Evolutionary conservation across 2,888 invertebrate genomes (phyloP).

Genomic region (Lepidonotus clava): DNA sequence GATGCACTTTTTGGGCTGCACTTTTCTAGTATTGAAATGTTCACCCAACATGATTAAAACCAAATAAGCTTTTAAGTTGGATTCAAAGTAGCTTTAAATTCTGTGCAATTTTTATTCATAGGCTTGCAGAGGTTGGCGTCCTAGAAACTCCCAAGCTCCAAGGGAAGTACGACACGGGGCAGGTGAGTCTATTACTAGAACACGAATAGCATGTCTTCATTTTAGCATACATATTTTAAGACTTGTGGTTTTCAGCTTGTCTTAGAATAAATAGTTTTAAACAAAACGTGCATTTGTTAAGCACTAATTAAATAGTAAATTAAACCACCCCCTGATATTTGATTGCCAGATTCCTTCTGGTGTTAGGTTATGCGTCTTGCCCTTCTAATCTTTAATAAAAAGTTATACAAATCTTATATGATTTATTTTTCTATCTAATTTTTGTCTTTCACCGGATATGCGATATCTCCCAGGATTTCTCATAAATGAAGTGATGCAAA

Average conservation of each 20-base stretch:
- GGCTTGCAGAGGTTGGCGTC: slow-evolving; percentile 96
- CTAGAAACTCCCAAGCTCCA: slow-evolving; percentile 91
- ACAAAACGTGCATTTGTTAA: neutral
- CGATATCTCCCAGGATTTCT: no score
- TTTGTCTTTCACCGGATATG: no score
- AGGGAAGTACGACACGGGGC: slow-evolving; percentile 97
- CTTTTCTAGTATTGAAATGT: neutral
- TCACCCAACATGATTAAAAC: neutral
- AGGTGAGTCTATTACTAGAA: slow-evolving; percentile 80
- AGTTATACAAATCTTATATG: neutral
- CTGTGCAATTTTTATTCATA: slow-evolving; percentile 77
- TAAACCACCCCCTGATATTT: no score
- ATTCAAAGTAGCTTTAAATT: neutral
- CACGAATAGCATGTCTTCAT: neutral
- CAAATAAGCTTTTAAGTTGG: neutral
- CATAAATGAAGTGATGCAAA: neutral
- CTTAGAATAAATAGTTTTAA: neutral
- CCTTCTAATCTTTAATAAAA: neutral
- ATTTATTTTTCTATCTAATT: neutral
- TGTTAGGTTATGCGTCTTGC: neutral
- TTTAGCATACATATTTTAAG: neutral
- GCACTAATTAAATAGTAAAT: neutral
- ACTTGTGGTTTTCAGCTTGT: neutral
- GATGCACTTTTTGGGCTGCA: neutral
- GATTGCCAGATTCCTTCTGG: neutral